Evolutionary conservation across 2,888 invertebrate species (phyloP), one percentile per base, ranked within the genome.

Genomic region (Conomelus anceps): DNA sequence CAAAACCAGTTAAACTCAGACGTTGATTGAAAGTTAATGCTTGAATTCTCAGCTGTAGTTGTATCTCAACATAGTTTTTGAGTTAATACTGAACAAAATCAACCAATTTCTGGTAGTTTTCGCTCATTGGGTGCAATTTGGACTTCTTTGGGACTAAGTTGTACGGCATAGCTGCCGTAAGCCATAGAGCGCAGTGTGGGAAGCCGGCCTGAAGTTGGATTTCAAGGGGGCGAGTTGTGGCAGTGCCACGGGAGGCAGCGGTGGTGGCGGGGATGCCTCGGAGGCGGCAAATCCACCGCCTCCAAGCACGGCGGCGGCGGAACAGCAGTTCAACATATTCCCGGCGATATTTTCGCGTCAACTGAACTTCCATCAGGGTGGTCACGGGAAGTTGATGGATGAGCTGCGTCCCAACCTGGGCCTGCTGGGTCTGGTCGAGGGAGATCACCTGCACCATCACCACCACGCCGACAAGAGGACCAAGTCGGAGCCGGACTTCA

Each of bases 281-380:
- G 85, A 89, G n/a, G 89, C 91, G 90, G 90, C 89, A 89, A 85
- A 84, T 63, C 93, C 94, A 93, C 91, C 94, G 94, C 94, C 94
- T 93, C 94, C 94, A 93, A 93, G 94, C 94, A 89, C 90, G 86
- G 89, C 90, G 41, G 90, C 90, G 84, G 91, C 90, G 85, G 91
- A 91, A 91, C 97, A 97, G 93, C 97, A 97, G 94, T 97, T 97
- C 94, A 97, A 97, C 94, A 98, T 98, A 92, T 97, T 98, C 94
- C 97, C 97, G 92, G 97, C 97, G 90, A 97, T 97, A 93, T 98
- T 98, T 94, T 97, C 97, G 94, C 95, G 97, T 91, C 97, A 98
- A 94, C 95, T 98, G 92, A 97, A 97, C 94, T 97, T 97, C 94
- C 91, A 91, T 89, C 91, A 91, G 90, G 86, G 91, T 63, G 88